Percentiles rank a stretch among this genome's conserved stretches.
These are phyloP conservation scores for Zele albiditarsus DNA, from an alignment of 2,888 invertebrate genomes.

Conservation along the genomic window DNA sequence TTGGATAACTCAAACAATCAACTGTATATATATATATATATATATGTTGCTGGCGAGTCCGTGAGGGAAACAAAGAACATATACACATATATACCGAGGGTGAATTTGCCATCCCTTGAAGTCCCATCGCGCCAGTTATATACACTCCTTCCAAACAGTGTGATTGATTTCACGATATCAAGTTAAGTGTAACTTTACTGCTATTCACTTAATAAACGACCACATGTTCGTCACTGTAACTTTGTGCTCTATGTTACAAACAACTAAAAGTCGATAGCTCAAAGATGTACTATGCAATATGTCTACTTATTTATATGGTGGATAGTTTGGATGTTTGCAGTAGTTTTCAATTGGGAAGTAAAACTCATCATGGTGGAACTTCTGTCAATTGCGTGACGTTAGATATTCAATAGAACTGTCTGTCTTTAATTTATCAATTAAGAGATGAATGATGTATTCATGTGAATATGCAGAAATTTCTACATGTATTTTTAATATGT, in stretches of 20 bases:
- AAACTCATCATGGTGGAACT: too few relatives aligned
- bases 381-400: too few relatives aligned
- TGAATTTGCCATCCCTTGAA: background rate
- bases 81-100: background rate
- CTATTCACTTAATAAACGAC: slow-evolving; percentile 24
- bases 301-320: background rate
- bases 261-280: background rate
- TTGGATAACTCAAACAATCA: slow-evolving; percentile 40
- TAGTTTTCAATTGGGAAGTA: too few relatives aligned
- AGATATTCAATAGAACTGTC: too few relatives aligned
- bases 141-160: slow-evolving; percentile 6
- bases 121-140: background rate
- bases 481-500: too few relatives aligned
- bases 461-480: too few relatives aligned
- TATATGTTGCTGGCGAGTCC: background rate
- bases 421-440: too few relatives aligned
- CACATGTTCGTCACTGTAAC: background rate
- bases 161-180: slow-evolving; percentile 52
- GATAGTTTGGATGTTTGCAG: too few relatives aligned
- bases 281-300: background rate
- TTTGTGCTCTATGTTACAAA: background rate
- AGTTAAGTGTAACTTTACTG: slow-evolving; percentile 53
- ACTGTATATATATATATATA: background rate
- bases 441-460: too few relatives aligned
- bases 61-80: slow-evolving; percentile 34